phyloP scores from a whole-genome alignment of 2,113 vertebrate genomes.

The Speoplatyrhinus poulsoni region DNA sequence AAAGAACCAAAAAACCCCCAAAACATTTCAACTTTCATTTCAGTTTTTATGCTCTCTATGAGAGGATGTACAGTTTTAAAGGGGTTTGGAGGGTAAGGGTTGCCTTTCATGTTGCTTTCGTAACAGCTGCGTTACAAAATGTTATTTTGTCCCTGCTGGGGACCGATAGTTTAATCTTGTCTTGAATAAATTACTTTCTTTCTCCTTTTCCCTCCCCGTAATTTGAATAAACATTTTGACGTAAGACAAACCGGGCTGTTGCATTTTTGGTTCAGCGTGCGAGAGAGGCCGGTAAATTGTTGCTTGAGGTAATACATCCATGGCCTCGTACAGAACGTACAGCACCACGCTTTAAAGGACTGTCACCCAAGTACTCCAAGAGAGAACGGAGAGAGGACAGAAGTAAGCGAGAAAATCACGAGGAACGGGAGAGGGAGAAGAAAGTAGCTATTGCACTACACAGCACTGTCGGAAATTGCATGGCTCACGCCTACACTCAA shows the following conservation, averaged over 20 bases:
- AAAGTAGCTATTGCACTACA: neutral
- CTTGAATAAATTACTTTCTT: neutral
- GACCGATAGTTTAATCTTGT: too few species aligned
- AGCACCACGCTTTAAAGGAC: slow-evolving; percentile 36
- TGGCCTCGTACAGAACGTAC: slow-evolving; percentile 15
- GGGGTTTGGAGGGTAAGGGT: too few species aligned
- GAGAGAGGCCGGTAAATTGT: neutral
- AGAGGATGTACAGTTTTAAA: too few species aligned
- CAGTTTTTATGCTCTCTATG: too few species aligned
- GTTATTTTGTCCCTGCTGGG: neutral
- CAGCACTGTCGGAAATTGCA: slow-evolving; percentile 12
- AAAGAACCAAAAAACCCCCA: too few species aligned
- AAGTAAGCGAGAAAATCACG: neutral
- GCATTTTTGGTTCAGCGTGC: neutral
- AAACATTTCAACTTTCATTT: too few species aligned
- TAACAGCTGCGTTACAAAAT: too few species aligned
- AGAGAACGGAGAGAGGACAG: neutral
- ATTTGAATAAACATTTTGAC: neutral
- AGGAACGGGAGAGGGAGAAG: neutral
- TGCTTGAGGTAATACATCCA: slow-evolving; percentile 6
- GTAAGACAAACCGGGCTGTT: neutral
- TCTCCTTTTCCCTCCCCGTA: neutral
- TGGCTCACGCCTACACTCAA: slow-evolving; percentile 2
- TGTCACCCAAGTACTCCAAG: slow-evolving; percentile 32
- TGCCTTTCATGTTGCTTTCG: too few species aligned